Evolutionary conservation across 2,113 vertebrate genomes (phyloP).

Genomic region (Hirundichthys speculiger): DNA sequence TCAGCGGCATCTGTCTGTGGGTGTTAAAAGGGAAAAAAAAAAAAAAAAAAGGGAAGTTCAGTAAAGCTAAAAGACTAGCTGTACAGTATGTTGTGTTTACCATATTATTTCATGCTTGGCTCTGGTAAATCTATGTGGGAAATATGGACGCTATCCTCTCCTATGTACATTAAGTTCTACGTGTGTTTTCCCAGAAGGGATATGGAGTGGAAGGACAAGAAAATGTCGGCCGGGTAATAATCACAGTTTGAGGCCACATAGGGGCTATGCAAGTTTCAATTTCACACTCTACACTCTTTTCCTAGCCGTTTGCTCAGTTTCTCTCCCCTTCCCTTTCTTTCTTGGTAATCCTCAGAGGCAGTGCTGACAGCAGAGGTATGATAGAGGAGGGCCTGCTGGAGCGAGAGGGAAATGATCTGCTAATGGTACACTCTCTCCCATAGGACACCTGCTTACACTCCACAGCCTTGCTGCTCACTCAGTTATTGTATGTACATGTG

Average conservation of each 20-base stretch:
- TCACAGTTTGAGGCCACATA: conserved; percentile 67
- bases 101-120: conserved; percentile 17
- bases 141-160: conserved; percentile 24
- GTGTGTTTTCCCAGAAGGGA: conserved; percentile 31
- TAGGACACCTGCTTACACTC: conserved; percentile 74
- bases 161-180: conserved; percentile 28
- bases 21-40: not conserved
- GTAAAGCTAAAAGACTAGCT: conserved; percentile 10
- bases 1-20: conserved; percentile 7
- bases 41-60: conserved; percentile 19
- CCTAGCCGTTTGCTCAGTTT: conserved; percentile 33
- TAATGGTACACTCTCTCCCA: conserved; percentile 74
- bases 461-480: conserved; percentile 63
- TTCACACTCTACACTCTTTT: conserved; percentile 64
- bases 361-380: conserved; percentile 73
- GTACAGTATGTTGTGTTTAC: conserved; percentile 5
- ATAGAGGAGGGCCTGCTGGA: conserved; percentile 73
- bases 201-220: conserved; percentile 26
- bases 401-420: conserved; percentile 78
- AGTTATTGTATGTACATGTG: conserved; percentile 11
- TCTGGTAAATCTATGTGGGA: conserved; percentile 11
- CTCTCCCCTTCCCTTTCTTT: conserved; percentile 28
- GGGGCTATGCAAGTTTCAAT: conserved; percentile 74
- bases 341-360: conserved; percentile 70
- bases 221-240: conserved; percentile 62